Evolutionary conservation across 2,888 invertebrate genomes (phyloP).

Genomic region (Uloborus plumipes): DNA sequence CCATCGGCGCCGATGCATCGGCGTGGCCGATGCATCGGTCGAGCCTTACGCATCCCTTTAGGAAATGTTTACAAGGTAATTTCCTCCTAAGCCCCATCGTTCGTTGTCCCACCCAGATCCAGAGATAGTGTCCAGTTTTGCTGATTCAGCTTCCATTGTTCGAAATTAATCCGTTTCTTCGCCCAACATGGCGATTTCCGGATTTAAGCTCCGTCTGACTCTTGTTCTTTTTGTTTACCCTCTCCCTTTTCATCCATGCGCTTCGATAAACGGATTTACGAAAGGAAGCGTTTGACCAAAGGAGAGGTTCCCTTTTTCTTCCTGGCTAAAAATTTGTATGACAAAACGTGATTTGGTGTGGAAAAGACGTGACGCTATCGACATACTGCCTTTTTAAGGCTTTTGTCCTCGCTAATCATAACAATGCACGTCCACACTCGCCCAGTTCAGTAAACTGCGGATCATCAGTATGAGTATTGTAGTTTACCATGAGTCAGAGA

Average conservation of each 20-base stretch:
- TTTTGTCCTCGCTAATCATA: constrained; percentile 35
- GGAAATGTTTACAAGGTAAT: constrained; percentile 63
- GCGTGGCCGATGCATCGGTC: no score
- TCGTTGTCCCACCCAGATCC: constrained; percentile 28
- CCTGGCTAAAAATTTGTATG: constrained; percentile 46
- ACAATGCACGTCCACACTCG: neutral
- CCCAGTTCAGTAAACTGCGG: constrained; percentile 35
- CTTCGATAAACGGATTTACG: constrained; percentile 57
- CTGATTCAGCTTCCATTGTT: constrained; percentile 51
- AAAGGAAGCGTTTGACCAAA: constrained; percentile 49
- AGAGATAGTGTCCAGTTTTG: constrained; percentile 42
- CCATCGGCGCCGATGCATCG: no score
- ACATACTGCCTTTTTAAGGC: constrained; percentile 3
- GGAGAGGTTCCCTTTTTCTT: constrained; percentile 23
- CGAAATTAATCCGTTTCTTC: constrained; percentile 58
- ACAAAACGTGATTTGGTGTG: constrained; percentile 55
- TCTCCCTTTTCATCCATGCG: constrained; percentile 12
- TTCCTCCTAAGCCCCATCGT: constrained; percentile 17
- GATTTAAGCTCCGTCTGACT: constrained; percentile 25
- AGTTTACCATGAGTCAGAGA: no score
- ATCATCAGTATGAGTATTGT: no score
- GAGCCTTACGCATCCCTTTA: constrained; percentile 61
- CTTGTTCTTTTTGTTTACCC: constrained; percentile 13
- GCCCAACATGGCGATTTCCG: constrained; percentile 57
- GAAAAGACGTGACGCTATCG: constrained; percentile 38